Base-by-base conservation (phyloP, 2,888 invertebrate species). In the Eristalis intricaria region DNA sequence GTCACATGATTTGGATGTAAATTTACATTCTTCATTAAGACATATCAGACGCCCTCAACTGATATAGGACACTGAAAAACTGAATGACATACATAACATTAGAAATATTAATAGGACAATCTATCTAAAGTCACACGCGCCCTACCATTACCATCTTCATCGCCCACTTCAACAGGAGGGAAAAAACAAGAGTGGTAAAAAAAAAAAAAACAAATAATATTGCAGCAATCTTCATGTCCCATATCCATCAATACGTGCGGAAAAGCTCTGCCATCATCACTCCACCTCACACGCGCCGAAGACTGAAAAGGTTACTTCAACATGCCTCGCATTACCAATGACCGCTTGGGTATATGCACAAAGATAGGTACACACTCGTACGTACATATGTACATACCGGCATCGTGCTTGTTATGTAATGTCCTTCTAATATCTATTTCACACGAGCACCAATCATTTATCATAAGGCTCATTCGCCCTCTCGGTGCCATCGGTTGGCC, bases 371-470 rank as follows among this genome's bases (percentile, higher is more conserved):
- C 32, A 8, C 5, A 32, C 32, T 26, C 26, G 58, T 26, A 35
- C 13, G 4, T 13, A 65, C 11, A 5, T 26, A 26, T 32, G n/a
- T 56, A 60, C 56, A 61, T 68, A 22, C 38, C 50, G 50, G 43
- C 82, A 69, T 81, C 81, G 75, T 79, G 71, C 79, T 83, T 70
- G 87, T 83, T 82, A 82, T 86, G 75, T 86, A 81, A 86, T 86
- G 83, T 83, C 83, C 76, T 63, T 83, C 75, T 87, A 87, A 87
- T 87, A 87, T 87, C 87, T 87, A 83, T 87, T 87, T 87, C 87
- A 87, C 87, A 87, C 87, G 79, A 87, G 66, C 75, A 79, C 75
- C 70, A 79, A 79, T 80, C 83, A 82, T 87, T 87, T 83, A 87
- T 87, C 79, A 83, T 87, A 83, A 68, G 65, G 79, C 63, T 66